phyloP scores from a whole-genome alignment of 2,888 invertebrate genomes.

The Pandemis heparana region DNA sequence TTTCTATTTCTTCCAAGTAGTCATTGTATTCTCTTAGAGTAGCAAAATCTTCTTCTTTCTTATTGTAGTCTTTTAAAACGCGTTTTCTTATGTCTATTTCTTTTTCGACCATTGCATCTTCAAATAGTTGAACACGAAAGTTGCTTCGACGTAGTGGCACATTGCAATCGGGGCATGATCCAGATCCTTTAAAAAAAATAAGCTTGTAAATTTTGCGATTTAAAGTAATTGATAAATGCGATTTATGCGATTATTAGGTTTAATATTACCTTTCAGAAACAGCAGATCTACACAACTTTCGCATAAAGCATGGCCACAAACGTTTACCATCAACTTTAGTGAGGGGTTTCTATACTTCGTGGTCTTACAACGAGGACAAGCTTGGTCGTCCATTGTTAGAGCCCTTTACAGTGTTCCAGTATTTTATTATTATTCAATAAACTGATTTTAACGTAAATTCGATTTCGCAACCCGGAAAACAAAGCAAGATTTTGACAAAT shows the following conservation, averaged over 20 bases:
- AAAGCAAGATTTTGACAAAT: conserved; percentile 26
- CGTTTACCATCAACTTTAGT: conserved; percentile 98
- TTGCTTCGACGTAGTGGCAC: conserved; percentile 94
- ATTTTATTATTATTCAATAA: not conserved
- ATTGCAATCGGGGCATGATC: conserved; percentile 97
- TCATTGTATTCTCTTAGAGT: conserved; percentile 95
- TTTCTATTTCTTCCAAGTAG: conserved; percentile 98
- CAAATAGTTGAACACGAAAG: conserved; percentile 97
- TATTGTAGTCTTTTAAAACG: conserved; percentile 96
- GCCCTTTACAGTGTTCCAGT: not conserved
- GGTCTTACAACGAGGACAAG: conserved; percentile 98
- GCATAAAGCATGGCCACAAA: conserved; percentile 99
- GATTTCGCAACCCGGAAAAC: conserved; percentile 21
- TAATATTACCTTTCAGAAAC: conserved; percentile 93
- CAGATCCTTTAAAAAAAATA: conserved; percentile 89
- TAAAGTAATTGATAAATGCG: too few relatives aligned
- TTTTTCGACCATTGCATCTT: conserved; percentile 98
- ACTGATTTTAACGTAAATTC: conserved; percentile 3
- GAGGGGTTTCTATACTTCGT: conserved; percentile 98
- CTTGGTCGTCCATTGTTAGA: conserved; percentile 90
- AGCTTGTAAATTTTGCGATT: not conserved
- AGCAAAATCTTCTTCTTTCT: conserved; percentile 97
- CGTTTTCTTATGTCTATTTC: conserved; percentile 97
- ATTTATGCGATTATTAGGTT: not conserved
- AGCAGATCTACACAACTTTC: conserved; percentile 98